These are phyloP conservation scores for Drosophila prostipennis DNA, from an alignment of 2,888 invertebrate genomes.

Conservation along the genomic window DNA sequence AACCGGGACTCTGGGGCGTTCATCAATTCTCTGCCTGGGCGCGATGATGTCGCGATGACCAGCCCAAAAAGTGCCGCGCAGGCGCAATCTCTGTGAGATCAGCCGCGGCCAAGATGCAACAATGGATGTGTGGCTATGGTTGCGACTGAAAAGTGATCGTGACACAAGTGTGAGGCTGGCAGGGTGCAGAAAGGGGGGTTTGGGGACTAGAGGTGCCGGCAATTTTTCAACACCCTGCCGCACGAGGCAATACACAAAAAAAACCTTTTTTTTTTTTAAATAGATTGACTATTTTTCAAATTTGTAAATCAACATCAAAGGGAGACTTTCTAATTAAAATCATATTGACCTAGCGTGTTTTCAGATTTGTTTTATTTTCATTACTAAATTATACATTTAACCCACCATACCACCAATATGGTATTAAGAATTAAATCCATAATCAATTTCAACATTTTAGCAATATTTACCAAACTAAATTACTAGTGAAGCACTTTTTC, in stretches of 20 bases:
- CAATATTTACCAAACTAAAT: too few species aligned
- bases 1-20: conserved; percentile 54
- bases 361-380: too few species aligned
- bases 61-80: conserved; percentile 72
- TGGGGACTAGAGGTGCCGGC: conserved; percentile 64
- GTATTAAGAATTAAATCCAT: too few species aligned
- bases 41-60: conserved; percentile 77
- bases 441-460: not conserved
- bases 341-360: too few species aligned
- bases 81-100: conserved; percentile 74
- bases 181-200: conserved; percentile 22
- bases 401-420: too few species aligned
- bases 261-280: conserved; percentile 8
- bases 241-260: conserved; percentile 54
- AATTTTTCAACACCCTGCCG: conserved; percentile 77
- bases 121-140: conserved; percentile 57
- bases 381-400: too few species aligned
- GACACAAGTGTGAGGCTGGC: conserved; percentile 69
- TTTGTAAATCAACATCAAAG: too few species aligned
- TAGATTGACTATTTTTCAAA: not conserved
- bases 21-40: conserved; percentile 59
- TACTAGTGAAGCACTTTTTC: not conserved
- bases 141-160: conserved; percentile 55
- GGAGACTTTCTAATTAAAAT: not conserved
- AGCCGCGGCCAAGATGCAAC: conserved; percentile 69